Percentiles rank a stretch among this genome's conserved stretches.
These are phyloP conservation scores for Stenurella melanura DNA, from an alignment of 2,888 invertebrate species.

Conservation along the genomic window DNA sequence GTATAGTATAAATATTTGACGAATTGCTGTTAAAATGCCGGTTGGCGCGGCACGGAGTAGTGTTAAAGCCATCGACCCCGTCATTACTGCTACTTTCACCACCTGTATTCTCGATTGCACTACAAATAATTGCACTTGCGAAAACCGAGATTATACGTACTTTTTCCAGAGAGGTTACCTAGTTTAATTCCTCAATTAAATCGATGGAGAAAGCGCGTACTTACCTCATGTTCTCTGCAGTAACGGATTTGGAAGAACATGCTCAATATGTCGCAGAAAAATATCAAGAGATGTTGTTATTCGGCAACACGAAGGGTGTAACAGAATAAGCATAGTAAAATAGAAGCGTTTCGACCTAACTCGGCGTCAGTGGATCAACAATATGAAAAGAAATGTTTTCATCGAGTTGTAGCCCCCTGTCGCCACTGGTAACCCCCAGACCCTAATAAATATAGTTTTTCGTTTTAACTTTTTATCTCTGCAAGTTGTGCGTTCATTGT, in stretches of 20 bases:
- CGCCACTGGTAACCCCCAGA: no score
- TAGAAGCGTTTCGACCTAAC: no score
- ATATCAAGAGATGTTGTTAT: not conserved
- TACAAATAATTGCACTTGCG: slow-evolving; percentile 53
- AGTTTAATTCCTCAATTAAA: slow-evolving; percentile 47
- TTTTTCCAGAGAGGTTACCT: slow-evolving; percentile 43
- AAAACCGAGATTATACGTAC: slow-evolving; percentile 51
- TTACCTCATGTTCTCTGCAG: slow-evolving; percentile 15
- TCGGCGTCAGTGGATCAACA: no score
- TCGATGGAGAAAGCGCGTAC: slow-evolving; percentile 50
- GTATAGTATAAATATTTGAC: slow-evolving; percentile 8
- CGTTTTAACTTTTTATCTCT: no score
- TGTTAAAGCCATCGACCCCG: slow-evolving; percentile 58
- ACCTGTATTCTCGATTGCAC: slow-evolving; percentile 56
- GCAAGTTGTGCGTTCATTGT: no score
- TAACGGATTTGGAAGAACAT: slow-evolving; percentile 1
- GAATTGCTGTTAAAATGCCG: slow-evolving; percentile 28
- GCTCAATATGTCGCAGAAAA: not conserved
- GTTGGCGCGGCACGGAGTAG: slow-evolving; percentile 22
- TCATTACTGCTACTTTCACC: slow-evolving; percentile 58
- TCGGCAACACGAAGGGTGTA: not conserved
- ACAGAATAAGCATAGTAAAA: no score
- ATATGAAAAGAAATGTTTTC: no score
- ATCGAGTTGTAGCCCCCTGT: no score
- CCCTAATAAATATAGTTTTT: no score